phyloP scores from a whole-genome alignment of 2,888 invertebrate species.

The Ectemnius cavifrons region DNA sequence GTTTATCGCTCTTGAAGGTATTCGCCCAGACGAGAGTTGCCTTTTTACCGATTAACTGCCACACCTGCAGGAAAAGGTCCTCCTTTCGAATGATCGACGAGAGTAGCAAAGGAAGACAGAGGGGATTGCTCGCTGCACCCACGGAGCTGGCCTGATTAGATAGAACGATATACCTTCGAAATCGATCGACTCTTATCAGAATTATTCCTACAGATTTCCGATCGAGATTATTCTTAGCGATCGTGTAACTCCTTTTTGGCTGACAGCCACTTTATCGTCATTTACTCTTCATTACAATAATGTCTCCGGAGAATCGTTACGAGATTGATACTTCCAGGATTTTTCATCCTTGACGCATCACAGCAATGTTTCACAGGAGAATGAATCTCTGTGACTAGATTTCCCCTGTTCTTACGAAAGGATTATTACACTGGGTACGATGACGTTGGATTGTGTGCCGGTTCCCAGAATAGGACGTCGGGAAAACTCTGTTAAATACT shows the following conservation, averaged over 20 bases:
- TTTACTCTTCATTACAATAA: no score
- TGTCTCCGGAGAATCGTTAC: no score
- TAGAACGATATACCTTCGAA: constrained; percentile 12
- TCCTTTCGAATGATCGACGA: neutral
- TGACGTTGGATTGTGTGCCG: neutral
- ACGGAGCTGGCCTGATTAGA: constrained; percentile 22
- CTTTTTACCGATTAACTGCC: constrained; percentile 21
- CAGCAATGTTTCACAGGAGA: no score
- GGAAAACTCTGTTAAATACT: neutral
- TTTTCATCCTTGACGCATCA: no score
- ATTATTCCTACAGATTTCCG: neutral
- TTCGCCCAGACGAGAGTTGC: neutral
- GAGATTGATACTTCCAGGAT: no score
- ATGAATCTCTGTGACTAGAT: no score
- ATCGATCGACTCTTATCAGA: constrained; percentile 9
- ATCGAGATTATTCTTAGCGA: neutral
- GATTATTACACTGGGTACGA: no score
- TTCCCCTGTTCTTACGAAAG: no score
- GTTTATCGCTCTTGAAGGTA: constrained; percentile 8
- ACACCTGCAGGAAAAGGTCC: constrained; percentile 21
- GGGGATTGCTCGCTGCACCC: constrained; percentile 8
- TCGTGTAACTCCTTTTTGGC: neutral
- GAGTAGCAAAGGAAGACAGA: constrained; percentile 6
- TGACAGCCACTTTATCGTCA: no score
- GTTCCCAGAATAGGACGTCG: neutral